These are phyloP conservation scores for Amphilophus citrinellus DNA, from an alignment of 2,113 vertebrate genomes.

Conservation along the genomic window DNA sequence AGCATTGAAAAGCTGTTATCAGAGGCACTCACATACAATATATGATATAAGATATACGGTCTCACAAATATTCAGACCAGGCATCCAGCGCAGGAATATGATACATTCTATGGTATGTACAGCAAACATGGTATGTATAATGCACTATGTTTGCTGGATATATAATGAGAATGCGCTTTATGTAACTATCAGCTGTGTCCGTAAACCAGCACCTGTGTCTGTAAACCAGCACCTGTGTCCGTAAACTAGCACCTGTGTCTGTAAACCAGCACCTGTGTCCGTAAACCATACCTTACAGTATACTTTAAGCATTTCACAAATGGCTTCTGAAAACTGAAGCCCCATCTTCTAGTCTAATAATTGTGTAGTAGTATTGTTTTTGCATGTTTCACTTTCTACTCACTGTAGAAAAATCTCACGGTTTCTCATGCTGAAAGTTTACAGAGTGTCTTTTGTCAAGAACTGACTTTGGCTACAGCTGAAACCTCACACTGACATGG, in stretches of 20 bases:
- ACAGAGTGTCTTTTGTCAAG: not conserved
- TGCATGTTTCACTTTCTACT: not conserved
- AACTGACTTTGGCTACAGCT: not conserved
- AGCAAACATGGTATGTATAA: not conserved
- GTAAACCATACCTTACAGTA: not conserved
- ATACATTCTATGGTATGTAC: not conserved
- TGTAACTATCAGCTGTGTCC: not conserved
- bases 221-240: not conserved
- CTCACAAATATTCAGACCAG: constrained; percentile 21
- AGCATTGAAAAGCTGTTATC: constrained; percentile 71
- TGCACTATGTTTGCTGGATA: not conserved
- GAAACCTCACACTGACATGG: not conserved
- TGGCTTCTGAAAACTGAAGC: not conserved
- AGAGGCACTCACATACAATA: constrained; percentile 48
- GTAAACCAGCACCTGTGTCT: not conserved
- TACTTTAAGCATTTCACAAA: not conserved
- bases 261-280: not conserved
- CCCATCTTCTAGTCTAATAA: not conserved
- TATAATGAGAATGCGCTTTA: not conserved
- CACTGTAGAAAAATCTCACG: not conserved
- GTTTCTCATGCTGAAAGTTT: not conserved
- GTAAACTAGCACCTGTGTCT: not conserved
- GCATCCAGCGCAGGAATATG: not conserved
- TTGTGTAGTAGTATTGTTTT: not conserved
- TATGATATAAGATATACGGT: constrained; percentile 40